phyloP scores from a whole-genome alignment of 1,140 invertebrate species.

The fruit fly (Drosophila melanogaster) region DNA sequence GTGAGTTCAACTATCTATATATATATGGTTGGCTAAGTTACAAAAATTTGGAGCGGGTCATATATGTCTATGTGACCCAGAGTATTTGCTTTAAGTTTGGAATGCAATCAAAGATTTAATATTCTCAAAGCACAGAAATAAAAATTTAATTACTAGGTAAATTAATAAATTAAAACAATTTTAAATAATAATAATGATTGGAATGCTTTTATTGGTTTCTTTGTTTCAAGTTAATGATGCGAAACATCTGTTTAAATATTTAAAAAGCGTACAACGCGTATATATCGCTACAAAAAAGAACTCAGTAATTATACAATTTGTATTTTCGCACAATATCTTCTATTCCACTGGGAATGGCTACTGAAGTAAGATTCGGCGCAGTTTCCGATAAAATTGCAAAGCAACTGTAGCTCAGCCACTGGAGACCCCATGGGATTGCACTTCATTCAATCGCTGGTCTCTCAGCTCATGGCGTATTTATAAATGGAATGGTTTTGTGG shows the following conservation, averaged over 20 bases:
- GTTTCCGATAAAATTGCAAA: not conserved
- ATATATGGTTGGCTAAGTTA: slow-evolving; percentile 3
- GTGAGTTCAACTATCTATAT: slow-evolving; percentile 8
- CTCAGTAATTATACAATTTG: too few species aligned
- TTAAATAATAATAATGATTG: too few species aligned
- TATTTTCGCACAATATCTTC: not conserved
- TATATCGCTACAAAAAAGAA: too few species aligned
- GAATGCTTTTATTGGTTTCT: not conserved
- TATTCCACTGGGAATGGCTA: not conserved
- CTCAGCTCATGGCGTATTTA: slow-evolving; percentile 3
- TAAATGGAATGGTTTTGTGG: slow-evolving; percentile 16
- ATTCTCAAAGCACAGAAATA: not conserved
- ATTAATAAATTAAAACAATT: not conserved
- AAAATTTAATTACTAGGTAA: not conserved
- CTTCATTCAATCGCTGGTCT: not conserved
- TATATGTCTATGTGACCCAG: not conserved
- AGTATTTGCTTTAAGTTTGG: not conserved
- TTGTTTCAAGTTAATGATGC: not conserved
- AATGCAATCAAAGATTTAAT: not conserved
- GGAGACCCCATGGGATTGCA: too few species aligned
- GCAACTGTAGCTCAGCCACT: slow-evolving; percentile 7
- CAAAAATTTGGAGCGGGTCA: slow-evolving; percentile 2
- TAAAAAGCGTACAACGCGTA: not conserved
- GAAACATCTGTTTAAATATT: too few species aligned
- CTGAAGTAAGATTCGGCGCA: not conserved